phyloP scores from a whole-genome alignment of 2,113 vertebrate genomes.

The Microcebus lehilahytsara region DNA sequence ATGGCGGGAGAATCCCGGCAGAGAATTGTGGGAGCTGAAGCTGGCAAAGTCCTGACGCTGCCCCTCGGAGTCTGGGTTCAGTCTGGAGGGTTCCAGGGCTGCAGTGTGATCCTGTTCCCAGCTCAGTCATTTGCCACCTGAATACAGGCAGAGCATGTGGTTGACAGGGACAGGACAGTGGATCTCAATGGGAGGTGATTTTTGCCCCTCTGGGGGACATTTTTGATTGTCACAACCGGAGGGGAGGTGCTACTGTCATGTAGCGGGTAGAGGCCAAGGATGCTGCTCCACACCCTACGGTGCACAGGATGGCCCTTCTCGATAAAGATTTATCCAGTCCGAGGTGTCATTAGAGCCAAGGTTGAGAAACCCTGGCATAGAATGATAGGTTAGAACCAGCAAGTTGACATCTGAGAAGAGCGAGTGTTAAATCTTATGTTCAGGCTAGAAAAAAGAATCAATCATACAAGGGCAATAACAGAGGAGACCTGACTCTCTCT shows the following conservation, averaged over 20 bases:
- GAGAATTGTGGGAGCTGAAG: background rate
- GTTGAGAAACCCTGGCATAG: background rate
- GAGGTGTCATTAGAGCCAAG: background rate
- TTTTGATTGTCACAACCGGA: background rate
- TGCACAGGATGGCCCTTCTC: background rate
- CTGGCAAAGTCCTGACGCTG: background rate
- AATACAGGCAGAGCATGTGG: background rate
- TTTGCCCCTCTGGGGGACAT: background rate
- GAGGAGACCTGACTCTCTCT: background rate
- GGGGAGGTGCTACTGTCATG: background rate
- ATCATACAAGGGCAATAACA: background rate
- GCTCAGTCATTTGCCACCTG: background rate
- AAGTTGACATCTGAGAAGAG: background rate
- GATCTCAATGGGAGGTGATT: background rate
- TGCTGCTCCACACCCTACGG: background rate
- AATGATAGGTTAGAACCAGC: background rate
- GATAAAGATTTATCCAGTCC: background rate
- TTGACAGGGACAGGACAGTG: background rate
- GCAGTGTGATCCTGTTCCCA: background rate
- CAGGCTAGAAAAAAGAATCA: conserved; percentile 2
- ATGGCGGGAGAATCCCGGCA: fast-evolving
- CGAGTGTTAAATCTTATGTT: background rate
- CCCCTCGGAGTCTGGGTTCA: too few relatives aligned
- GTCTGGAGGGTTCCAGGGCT: background rate
- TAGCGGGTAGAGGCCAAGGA: background rate